Base-by-base conservation (phyloP, 2,797 vertebrate genomes). In the Melanotaenia maccullochi region DNA sequence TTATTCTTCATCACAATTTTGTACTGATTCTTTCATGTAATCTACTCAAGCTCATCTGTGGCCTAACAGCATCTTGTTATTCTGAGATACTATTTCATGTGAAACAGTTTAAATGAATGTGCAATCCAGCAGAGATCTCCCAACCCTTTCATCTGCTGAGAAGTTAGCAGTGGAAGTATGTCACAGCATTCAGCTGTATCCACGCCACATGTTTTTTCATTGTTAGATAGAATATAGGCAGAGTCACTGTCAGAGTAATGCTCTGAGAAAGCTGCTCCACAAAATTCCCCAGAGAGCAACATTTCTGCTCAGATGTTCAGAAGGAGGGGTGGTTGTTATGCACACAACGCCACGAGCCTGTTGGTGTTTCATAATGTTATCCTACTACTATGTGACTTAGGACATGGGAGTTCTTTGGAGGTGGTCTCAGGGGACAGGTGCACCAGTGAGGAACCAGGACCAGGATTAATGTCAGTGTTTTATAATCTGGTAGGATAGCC, bases 121-220 rank as follows among this genome's bases (percentile, higher is more conserved):
- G 9, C 76, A 59, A 85, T 75, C 72, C 88, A 79, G 67, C 82
- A 30, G 89, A 90, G 87, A 84, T 85, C 64, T 84, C 59, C 65
- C 9, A 30, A 80, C 75, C 61, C 85, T 90, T 90, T 90, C 86
- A 86, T 90, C 82, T 76, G 77, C 38, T 55, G 9, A 64, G 77
- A 73, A 73, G 85, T 75, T 56, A 87, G 77, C 82, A 28, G 62
- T 75, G 70, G 71, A 82, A 70, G 76, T 69, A 58, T 84, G 87
- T 83, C 82, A 76, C 72, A 79, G 65, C 81, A 61, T 61, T 71
- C 72, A 49, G 74, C 83, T 66, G 22, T 38, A 67, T 75, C 73
- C 44, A 63, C 66, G 47, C 74, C 64, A 51, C 62, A 7, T 44
- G 24, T 60, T 81, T 78, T 77, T 11, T 24, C 78, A 33, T 79